Evolutionary conservation across 2,888 invertebrate genomes (phyloP).

Genomic region (Coecobrya sp.): DNA sequence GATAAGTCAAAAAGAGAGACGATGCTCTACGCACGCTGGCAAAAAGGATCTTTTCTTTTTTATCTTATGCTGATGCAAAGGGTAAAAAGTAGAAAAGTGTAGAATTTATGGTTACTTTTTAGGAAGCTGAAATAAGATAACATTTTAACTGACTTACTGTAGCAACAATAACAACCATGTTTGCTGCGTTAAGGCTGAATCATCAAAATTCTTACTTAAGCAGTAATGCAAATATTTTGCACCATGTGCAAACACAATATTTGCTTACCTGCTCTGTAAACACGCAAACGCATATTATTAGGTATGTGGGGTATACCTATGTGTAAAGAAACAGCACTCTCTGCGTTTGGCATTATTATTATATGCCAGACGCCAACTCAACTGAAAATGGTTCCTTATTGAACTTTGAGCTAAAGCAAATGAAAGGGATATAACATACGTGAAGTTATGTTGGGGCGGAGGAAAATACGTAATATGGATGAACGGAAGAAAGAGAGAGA

Average conservation of each 20-base stretch:
- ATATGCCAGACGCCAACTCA: neutral
- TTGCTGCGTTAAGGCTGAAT: neutral
- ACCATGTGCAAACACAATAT: neutral
- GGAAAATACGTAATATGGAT: slow-evolving; percentile 10
- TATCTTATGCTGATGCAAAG: neutral
- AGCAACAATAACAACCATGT: neutral
- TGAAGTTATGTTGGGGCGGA: neutral
- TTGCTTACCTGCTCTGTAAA: neutral
- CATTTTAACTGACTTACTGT: neutral
- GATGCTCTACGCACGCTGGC: slow-evolving; percentile 22
- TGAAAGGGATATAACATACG: neutral
- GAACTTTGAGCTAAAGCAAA: neutral
- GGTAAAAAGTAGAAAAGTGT: slow-evolving; percentile 25
- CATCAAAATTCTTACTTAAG: neutral
- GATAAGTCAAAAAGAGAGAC: slow-evolving; percentile 7
- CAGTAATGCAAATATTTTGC: neutral
- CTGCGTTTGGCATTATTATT: neutral
- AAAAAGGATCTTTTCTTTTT: slow-evolving; percentile 3
- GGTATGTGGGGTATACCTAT: neutral
- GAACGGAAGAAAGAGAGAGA: slow-evolving; percentile 32
- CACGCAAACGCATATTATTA: neutral
- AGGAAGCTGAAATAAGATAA: slow-evolving; percentile 9
- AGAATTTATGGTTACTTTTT: slow-evolving; percentile 56
- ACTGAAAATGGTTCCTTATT: neutral
- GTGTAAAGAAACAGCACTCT: too few relatives aligned